Evolutionary conservation across 2,113 vertebrate genomes (phyloP), one percentile per base, ranked within the genome.

Genomic region (Paramisgurnus dabryanus): DNA sequence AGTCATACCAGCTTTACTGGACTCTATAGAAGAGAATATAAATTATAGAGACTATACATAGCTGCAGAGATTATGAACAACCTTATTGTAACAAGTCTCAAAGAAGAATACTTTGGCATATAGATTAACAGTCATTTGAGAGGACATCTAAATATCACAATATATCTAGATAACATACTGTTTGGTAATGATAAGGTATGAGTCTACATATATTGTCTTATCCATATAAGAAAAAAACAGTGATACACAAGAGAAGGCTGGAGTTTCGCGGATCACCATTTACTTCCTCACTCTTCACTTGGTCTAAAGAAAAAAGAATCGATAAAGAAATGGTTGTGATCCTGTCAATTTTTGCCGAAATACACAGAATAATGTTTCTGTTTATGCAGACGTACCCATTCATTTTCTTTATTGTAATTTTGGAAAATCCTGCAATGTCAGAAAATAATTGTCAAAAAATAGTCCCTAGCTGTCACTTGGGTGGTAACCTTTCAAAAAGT

Each of bases 21-120:
- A 85, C 71, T 85, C 83, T 80, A 84, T 78, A 85, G 81, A 85
- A 85, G 77, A 85, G 80, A 77, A 58, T 82, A 82, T 76, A 71
- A 69, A 22, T 71, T 70, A 67, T 71, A 82, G 70, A 69, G 65
- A 80, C 73, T 79, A 82, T 73, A 80, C 68, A 81, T 79, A 77
- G 65, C 82, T 82, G 82, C 78, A 84, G 61, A 77, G 76, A 76
- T 79, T 76, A 85, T 82, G 41, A 82, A 85, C 80, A 85, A 82
- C 76, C 76, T 79, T 78, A 45, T 80, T 81, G 79, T 71, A 84
- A 76, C 82, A 79, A 86, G 78, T 83, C 81, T 81, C 80, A 87
- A 78, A 81, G 60, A 76, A 76, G 74, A 86, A 87, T 87, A 85
- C 92, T 94, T 93, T 94, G 93, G 93, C 90, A 92, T 94, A 91